Base-by-base conservation (phyloP, 2,888 invertebrate species). In the Diarsia dahlii region DNA sequence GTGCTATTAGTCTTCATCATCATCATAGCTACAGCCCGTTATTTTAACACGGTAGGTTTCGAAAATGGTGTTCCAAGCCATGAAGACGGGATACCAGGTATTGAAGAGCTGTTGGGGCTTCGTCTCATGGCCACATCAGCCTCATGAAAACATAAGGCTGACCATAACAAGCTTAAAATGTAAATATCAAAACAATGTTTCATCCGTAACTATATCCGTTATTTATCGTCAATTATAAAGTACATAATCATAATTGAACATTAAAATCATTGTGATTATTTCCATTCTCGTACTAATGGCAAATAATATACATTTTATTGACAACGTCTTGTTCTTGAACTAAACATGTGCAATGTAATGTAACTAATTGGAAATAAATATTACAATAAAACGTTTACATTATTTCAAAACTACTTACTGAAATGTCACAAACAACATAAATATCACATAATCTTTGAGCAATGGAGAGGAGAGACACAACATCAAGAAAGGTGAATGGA, bases 301-400 rank as follows among this genome's bases (percentile, higher is more conserved):
- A 65, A 78, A 78, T 78, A 46, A 64, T 78, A 71, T 64, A 71
- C 45, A 28, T 45, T 76, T 56, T 71, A 77, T 52, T 78, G 50
- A 45, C 56, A 20, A 45, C 12, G 9, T 8, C 48, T 77, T 39
- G 23, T 48, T 68, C 18, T 48, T 62, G 15, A 48, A 58, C 23
- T 52, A 58, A 64, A 52, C 62, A 69, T 39, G 52, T 58, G n/a
- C 50, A 64, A 56, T 70, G 50, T n/a, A 63, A 63, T 63, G 48
- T 39, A 70, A 45, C 48, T 48, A 28, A 71, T 71, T 52, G 23
- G 1, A 52, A 78, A 71, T 56, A 76, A 63, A 68, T 64, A 34
- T 1, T 46, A 64, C 12, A 15, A 78, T 78, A 58, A 52, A 78
- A 34, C 34, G 34, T 71, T 56, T 20, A 46, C 6, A 46, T 52